Conservation (phyloP, 2,888 invertebrate species). For the Agrotis exclamationis region DNA sequence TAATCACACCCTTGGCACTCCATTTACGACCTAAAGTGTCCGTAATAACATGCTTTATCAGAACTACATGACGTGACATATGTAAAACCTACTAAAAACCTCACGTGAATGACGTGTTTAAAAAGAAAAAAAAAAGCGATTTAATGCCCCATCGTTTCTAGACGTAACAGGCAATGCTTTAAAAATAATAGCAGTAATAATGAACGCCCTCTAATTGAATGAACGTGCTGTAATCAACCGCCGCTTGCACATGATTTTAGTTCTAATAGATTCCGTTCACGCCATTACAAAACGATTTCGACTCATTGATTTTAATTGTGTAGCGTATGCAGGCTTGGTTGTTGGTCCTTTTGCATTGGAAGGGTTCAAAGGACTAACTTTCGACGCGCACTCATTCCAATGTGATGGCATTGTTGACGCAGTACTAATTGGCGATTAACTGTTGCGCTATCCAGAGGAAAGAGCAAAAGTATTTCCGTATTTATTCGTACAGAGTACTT, state of each 20-base stretch:
- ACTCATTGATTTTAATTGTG: conserved; percentile 68
- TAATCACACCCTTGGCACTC: neutral
- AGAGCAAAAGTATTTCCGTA: too few species aligned
- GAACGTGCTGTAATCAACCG: conserved; percentile 78
- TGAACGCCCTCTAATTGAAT: conserved; percentile 76
- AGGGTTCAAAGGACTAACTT: conserved; percentile 25
- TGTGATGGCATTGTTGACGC: too few species aligned
- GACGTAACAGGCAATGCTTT: conserved; percentile 62
- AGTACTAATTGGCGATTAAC: too few species aligned
- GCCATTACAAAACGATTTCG: conserved; percentile 69
- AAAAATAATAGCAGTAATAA: conserved; percentile 72
- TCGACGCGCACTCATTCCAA: neutral
- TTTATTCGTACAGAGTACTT: too few species aligned
- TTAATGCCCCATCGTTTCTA: conserved; percentile 40
- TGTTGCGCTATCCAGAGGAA: too few species aligned
- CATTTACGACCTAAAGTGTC: neutral
- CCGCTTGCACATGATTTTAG: conserved; percentile 75
- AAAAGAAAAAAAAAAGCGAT: conserved; percentile 27
- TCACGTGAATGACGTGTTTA: conserved; percentile 35
- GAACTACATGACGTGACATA: conserved; percentile 21
- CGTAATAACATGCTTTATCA: neutral
- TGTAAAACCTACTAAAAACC: conserved; percentile 33
- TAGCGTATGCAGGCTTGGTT: conserved; percentile 24
- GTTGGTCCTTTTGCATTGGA: conserved; percentile 31
- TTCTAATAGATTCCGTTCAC: conserved; percentile 77